Conservation (phyloP, 53 echinoderm and acorn worm species). For the Actinopyga echinites region DNA sequence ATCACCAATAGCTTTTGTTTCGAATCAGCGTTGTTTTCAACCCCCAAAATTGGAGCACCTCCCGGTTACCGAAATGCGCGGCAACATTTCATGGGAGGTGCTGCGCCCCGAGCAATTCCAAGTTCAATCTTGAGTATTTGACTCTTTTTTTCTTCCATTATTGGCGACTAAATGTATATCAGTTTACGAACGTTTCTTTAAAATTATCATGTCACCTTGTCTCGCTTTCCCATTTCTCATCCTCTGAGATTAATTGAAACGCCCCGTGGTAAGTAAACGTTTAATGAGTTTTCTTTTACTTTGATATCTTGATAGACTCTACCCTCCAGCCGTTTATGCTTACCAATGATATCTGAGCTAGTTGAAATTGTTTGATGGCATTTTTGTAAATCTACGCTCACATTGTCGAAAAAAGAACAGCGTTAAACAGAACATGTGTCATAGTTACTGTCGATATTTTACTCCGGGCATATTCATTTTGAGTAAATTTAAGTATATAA, state of each 20-base stretch:
- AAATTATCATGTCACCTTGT: constrained; percentile 5
- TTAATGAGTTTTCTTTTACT: constrained; percentile 28
- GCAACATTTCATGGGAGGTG: not conserved
- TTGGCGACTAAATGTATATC: constrained; percentile 11
- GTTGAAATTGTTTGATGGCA: constrained; percentile 31
- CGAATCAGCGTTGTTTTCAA: constrained; percentile 22
- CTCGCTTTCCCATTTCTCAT: constrained; percentile 11
- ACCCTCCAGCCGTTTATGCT: constrained; percentile 35
- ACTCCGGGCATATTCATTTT: constrained; percentile 23
- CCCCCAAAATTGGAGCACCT: constrained; percentile 12
- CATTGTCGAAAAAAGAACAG: not conserved
- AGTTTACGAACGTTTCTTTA: not conserved
- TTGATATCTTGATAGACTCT: constrained; percentile 32
- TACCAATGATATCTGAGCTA: constrained; percentile 4
- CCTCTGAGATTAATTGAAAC: constrained; percentile 22
- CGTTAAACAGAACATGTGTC: constrained; percentile 25
- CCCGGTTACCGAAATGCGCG: not conserved
- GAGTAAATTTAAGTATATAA: not conserved
- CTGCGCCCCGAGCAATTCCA: constrained; percentile 5
- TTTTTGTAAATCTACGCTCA: constrained; percentile 37
- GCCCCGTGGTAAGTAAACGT: constrained; percentile 22
- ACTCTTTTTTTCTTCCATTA: not conserved
- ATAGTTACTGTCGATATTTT: constrained; percentile 29
- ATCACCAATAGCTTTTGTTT: constrained; percentile 12
- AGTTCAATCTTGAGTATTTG: constrained; percentile 21